Base-by-base conservation (phyloP, 2,113 vertebrate genomes). In the Megatriorchis doriae region DNA sequence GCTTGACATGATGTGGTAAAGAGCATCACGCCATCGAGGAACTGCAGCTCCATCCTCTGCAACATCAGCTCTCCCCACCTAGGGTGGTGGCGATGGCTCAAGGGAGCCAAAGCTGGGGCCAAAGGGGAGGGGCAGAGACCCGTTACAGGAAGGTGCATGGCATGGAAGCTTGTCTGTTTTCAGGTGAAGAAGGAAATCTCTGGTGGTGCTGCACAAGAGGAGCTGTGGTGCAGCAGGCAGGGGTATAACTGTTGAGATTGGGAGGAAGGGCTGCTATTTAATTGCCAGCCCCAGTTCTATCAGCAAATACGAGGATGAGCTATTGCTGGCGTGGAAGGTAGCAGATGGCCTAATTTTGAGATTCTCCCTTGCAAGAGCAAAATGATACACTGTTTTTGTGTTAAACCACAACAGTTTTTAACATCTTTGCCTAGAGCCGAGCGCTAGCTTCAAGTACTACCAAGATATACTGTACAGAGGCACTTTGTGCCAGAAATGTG, bases 271-370 rank as follows among this genome's bases (percentile, higher is more conserved):
- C 53, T 94, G 77, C 83, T 83, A 26, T 93, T 70, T 83, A 72
- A 86, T 66, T 70, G 83, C 86, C 93, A 95, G 80, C 75, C 80
- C 88, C 18, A 8, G 86, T 63, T 91, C 91, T 77, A 86, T 77
- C 65, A 89, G 83, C 88, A 94, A 93, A 94, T 75, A 82, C 0
- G 8, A 92, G 88, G 73, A 73, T 3, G 5, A 95, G 88, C 93
- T 94, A 83, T 87, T 17, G 12, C 83, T 94, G 93, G 91, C 53
- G 61, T 86, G 77, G 73, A 87, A 92, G 91, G 94, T 53, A 97
- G 95, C 96, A 96, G 95, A 97, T 96, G 96, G 94, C 94, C 86
- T 91, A 92, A 94, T 96, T 91, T 91, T 75, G 93, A 95, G 81
- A 94, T 80, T 95, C 81, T 96, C 77, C 83, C 83, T 94, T 91